Conservation (phyloP, 1,140 invertebrate genomes). For the Nephila pilipes region DNA sequence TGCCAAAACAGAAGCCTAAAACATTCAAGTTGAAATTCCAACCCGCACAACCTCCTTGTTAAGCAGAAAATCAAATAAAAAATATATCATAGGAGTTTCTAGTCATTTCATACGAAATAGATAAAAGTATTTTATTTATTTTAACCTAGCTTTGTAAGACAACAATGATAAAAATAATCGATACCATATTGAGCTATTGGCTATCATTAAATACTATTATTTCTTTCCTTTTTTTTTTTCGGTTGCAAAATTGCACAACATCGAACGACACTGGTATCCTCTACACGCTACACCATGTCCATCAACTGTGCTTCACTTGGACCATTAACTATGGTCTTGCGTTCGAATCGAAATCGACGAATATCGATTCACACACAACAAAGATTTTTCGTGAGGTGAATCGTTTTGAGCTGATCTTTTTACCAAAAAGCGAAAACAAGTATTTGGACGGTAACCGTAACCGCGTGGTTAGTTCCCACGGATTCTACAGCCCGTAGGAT, state of each 20-base stretch:
- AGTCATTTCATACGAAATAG: neutral
- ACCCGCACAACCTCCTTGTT: neutral
- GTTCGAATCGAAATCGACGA: constrained; percentile 5
- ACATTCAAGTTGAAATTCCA: no score
- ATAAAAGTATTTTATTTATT: neutral
- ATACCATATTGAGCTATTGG: neutral
- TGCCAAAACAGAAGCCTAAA: no score
- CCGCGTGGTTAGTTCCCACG: constrained; percentile 53
- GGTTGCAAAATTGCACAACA: neutral
- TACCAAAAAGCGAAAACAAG: constrained; percentile 51
- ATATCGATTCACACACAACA: constrained; percentile 41
- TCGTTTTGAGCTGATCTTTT: constrained; percentile 54
- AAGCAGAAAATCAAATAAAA: neutral
- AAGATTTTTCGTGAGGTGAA: constrained; percentile 42
- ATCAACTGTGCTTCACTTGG: neutral
- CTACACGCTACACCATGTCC: neutral
- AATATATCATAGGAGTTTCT: neutral
- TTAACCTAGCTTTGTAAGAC: neutral
- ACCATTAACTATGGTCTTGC: constrained; percentile 2
- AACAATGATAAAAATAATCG: neutral
- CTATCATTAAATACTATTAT: constrained; percentile 16
- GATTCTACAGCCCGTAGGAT: neutral
- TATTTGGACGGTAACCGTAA: constrained; percentile 46
- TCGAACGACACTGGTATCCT: neutral
- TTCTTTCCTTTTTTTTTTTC: neutral